Conservation (phyloP, 2,797 vertebrate genomes). For the Graptemys geographica region DNA sequence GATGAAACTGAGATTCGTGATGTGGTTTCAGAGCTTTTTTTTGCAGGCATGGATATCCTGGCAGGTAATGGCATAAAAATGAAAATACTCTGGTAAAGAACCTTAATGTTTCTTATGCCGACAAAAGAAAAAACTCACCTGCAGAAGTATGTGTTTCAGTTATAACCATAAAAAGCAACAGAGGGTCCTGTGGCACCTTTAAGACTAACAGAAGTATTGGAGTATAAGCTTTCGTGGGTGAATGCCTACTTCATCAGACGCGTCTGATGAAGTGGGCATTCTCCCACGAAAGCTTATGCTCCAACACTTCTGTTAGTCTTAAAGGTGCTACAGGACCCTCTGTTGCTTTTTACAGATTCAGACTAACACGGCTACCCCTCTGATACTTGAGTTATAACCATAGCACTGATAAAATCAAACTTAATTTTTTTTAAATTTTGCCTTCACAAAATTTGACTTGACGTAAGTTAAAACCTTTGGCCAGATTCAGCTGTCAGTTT, state of each 20-base stretch:
- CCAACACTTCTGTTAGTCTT: no score
- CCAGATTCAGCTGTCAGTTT: background rate
- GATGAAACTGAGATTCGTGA: conserved; percentile 85
- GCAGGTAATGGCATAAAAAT: conserved; percentile 81
- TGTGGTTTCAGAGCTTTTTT: conserved; percentile 90
- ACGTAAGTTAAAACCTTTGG: background rate
- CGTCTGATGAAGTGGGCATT: no score
- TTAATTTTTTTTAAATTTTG: background rate
- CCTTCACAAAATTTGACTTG: background rate
- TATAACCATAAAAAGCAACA: background rate
- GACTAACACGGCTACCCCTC: no score
- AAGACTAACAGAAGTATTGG: no score
- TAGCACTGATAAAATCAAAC: background rate
- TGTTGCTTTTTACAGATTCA: no score
- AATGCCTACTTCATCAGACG: no score
- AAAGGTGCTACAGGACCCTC: no score
- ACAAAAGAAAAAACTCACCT: background rate
- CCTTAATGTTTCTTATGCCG: background rate
- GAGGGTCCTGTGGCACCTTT: no score
- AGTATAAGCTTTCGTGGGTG: no score
- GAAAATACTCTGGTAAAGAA: background rate
- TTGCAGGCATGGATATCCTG: conserved; percentile 90
- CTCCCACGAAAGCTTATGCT: no score
- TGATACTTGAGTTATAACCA: background rate
- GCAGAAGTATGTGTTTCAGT: background rate